Conservation (phyloP, 35 echinoderm and acorn worm genomes). For the Apostichopus parvimensis region DNA sequence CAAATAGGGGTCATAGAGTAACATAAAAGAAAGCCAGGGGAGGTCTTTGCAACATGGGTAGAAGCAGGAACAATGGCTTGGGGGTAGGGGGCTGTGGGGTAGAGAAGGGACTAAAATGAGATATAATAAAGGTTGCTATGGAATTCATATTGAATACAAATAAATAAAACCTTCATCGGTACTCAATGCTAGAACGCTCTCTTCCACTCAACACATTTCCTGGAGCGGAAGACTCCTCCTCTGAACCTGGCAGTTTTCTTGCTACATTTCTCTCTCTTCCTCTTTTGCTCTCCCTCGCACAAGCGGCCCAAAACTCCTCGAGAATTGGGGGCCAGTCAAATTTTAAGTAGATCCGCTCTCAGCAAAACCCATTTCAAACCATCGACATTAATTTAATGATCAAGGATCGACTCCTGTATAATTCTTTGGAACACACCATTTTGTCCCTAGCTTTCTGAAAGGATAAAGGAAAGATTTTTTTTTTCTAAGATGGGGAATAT, state of each 20-base stretch:
- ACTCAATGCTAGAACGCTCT: background rate
- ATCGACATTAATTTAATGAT: background rate
- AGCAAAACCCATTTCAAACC: background rate
- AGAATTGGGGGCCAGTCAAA: background rate
- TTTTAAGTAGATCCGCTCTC: background rate
- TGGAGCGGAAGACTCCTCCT: background rate
- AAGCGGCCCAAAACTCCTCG: background rate
- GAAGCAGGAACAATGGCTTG: background rate
- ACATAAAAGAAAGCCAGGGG: background rate
- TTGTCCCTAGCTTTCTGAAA: constrained; percentile 5
- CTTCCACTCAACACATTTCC: background rate
- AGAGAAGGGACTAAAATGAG: background rate
- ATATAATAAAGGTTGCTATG: background rate
- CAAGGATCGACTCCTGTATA: background rate
- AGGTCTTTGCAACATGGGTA: background rate
- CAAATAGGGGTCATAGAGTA: background rate
- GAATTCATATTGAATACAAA: constrained; percentile 20
- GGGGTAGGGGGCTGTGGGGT: background rate
- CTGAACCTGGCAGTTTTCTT: background rate
- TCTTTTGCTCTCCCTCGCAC: background rate
- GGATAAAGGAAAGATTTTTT: background rate
- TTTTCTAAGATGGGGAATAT: background rate
- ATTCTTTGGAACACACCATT: background rate
- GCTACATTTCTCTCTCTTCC: background rate
- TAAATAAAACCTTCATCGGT: background rate